phyloP scores from a whole-genome alignment of 2,797 vertebrate species.

The Centropyge bicolor region DNA sequence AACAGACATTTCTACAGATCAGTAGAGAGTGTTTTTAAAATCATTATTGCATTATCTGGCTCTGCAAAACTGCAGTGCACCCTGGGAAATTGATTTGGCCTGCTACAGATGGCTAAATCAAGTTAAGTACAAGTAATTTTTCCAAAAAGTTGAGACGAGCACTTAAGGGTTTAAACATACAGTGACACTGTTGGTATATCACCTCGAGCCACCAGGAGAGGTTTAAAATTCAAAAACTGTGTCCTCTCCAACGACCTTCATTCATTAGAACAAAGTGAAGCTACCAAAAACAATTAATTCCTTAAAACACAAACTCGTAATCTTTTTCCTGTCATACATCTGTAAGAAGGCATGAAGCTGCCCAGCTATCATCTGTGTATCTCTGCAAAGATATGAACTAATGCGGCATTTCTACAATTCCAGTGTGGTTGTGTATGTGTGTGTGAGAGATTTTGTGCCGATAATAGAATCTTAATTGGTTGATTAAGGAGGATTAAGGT shows the following conservation, averaged over 20 bases:
- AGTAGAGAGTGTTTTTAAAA: too few species aligned
- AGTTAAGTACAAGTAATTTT: neutral
- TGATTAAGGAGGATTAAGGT: constrained; percentile 81
- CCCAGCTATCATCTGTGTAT: neutral
- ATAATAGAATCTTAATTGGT: constrained; percentile 82
- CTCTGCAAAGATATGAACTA: constrained; percentile 11
- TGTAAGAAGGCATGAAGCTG: neutral
- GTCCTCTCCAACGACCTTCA: constrained; percentile 1
- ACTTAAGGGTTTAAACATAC: neutral
- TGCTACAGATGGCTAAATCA: neutral
- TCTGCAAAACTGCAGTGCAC: too few species aligned
- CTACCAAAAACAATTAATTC: neutral
- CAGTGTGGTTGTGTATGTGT: neutral
- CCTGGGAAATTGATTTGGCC: too few species aligned
- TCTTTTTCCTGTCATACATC: neutral
- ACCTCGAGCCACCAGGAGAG: too few species aligned
- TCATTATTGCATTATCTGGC: too few species aligned
- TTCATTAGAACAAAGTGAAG: constrained; percentile 7
- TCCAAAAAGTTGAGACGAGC: too few species aligned
- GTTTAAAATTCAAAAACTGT: neutral
- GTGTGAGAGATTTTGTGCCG: constrained; percentile 50
- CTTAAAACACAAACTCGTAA: neutral
- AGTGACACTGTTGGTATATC: too few species aligned
- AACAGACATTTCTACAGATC: too few species aligned
- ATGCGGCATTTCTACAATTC: constrained; percentile 33